Evolutionary conservation across 2,888 invertebrate species (phyloP).

Genomic region (Pyrrhosoma nymphula): DNA sequence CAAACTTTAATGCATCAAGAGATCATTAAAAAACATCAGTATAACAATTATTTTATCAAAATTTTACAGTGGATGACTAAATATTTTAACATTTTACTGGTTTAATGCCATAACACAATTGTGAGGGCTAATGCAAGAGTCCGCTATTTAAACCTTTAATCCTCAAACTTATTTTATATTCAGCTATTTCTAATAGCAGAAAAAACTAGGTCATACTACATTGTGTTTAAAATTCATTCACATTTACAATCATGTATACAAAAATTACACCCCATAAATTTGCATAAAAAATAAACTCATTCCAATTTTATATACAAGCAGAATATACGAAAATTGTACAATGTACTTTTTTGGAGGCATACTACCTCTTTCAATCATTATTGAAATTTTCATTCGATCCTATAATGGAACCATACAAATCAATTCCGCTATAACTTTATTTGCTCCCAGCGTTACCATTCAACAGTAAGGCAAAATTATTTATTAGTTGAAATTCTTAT

Average conservation of each 20-base stretch:
- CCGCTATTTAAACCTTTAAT: neutral
- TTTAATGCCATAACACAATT: neutral
- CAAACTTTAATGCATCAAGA: neutral
- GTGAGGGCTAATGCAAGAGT: neutral
- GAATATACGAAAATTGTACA: neutral
- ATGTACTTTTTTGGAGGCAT: neutral
- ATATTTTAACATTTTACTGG: neutral
- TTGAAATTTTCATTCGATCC: neutral
- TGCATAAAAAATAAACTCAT: conserved; percentile 6
- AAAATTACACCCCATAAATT: conserved; percentile 5
- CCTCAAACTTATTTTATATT: neutral
- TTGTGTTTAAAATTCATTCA: neutral
- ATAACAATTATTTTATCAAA: neutral
- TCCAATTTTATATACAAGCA: neutral
- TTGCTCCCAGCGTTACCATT: neutral
- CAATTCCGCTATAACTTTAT: neutral
- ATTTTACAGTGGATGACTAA: neutral
- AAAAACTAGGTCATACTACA: neutral
- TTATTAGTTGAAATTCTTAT: neutral
- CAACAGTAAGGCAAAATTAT: neutral
- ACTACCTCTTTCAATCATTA: neutral
- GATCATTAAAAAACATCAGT: neutral
- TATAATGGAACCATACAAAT: neutral
- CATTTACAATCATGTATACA: neutral
- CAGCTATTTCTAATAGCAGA: neutral